These are phyloP conservation scores for Xanthorhoe designata DNA, from an alignment of 2,888 invertebrate species.

Conservation along the genomic window DNA sequence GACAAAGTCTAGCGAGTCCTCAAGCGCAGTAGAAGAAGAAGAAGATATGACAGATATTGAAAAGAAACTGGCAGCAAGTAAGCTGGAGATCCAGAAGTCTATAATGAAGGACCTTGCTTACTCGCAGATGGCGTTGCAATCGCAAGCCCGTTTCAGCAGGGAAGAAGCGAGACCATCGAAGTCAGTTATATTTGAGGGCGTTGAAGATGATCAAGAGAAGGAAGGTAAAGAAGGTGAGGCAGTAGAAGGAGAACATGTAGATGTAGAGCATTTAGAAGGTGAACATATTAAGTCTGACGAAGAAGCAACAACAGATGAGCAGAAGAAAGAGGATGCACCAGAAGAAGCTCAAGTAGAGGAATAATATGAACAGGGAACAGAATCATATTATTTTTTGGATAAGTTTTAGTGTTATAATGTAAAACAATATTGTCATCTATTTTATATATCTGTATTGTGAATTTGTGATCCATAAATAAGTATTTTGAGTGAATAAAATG, in stretches of 20 bases:
- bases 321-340: slow-evolving; percentile 22
- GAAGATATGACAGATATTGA: slow-evolving; percentile 56
- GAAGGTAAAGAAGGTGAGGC: slow-evolving; percentile 53
- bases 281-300: slow-evolving; percentile 34
- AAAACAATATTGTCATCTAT: slow-evolving; percentile 4
- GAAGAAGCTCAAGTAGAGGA: slow-evolving; percentile 28
- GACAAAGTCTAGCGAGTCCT: slow-evolving; percentile 56
- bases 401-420: slow-evolving; percentile 12
- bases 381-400: slow-evolving; percentile 19
- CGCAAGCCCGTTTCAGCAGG: slow-evolving; percentile 50
- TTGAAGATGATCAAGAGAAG: slow-evolving; percentile 26
- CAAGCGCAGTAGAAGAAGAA: slow-evolving; percentile 49
- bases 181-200: slow-evolving; percentile 46
- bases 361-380: slow-evolving; percentile 5
- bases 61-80: slow-evolving; percentile 65
- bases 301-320: slow-evolving; percentile 14
- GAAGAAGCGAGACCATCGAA: slow-evolving; percentile 49
- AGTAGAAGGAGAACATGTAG: slow-evolving; percentile 50
- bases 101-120: slow-evolving; percentile 72
- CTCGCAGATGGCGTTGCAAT: slow-evolving; percentile 58
- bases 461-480: slow-evolving; percentile 3
- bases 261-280: slow-evolving; percentile 52
- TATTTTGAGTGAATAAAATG: background rate
- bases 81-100: slow-evolving; percentile 71
- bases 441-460: slow-evolving; percentile 2